These are phyloP conservation scores for Carterocephalus palaemon DNA, from an alignment of 2,888 invertebrate species.

Conservation along the genomic window DNA sequence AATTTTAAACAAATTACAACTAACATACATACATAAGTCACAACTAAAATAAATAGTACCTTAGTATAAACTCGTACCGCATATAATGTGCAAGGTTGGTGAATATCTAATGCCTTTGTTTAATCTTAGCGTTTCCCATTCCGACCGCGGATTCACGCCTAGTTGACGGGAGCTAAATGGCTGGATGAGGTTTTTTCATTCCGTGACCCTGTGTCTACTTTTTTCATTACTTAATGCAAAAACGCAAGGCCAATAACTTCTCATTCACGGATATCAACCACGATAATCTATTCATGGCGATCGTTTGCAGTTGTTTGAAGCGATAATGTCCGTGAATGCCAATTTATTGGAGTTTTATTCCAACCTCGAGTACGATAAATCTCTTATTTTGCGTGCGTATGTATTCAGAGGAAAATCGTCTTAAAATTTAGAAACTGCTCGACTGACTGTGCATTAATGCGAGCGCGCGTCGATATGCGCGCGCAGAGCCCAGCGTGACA, in stretches of 20 bases:
- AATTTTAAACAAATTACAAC: neutral
- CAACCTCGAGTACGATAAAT: constrained; percentile 8
- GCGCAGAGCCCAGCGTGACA: constrained; percentile 68
- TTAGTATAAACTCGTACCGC: constrained; percentile 6
- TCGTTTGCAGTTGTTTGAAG: constrained; percentile 19
- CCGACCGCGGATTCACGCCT: constrained; percentile 69
- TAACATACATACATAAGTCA: too few species aligned
- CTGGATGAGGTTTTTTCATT: constrained; percentile 61
- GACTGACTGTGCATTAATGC: constrained; percentile 67
- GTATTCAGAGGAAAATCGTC: constrained; percentile 6
- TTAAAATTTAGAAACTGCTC: constrained; percentile 39
- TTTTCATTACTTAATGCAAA: constrained; percentile 45
- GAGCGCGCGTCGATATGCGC: constrained; percentile 68
- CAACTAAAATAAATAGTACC: too few species aligned
- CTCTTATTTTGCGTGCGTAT: neutral
- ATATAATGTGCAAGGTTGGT: constrained; percentile 49
- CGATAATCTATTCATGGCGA: constrained; percentile 34
- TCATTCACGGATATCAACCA: constrained; percentile 39
- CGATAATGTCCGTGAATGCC: constrained; percentile 14
- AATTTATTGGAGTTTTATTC: constrained; percentile 2
- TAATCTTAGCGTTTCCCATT: constrained; percentile 51
- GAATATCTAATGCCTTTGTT: constrained; percentile 68
- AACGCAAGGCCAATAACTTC: constrained; percentile 51
- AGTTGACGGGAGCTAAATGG: constrained; percentile 69
- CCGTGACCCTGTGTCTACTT: constrained; percentile 51